Evolutionary conservation across 2,113 vertebrate genomes (phyloP).

Genomic region (Prunella fulvescens): DNA sequence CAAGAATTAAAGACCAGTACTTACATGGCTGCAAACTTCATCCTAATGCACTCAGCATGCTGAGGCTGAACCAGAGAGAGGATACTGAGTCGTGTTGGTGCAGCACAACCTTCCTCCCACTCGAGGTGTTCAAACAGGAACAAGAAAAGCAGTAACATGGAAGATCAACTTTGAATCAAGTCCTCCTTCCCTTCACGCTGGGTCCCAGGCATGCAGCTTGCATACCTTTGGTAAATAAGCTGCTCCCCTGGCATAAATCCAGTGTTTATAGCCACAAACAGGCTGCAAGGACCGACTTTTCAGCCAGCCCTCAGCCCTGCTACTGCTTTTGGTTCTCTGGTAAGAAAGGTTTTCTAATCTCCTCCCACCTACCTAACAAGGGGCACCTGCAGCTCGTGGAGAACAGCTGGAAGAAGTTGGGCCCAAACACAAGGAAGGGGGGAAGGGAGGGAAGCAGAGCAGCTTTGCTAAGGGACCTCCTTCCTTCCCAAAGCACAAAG

Average conservation of each 20-base stretch:
- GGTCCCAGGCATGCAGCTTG: accelerated
- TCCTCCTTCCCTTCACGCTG: not conserved
- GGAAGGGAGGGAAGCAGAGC: not conserved
- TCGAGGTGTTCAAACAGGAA: accelerated
- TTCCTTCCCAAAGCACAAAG: not conserved
- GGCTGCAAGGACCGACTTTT: not conserved
- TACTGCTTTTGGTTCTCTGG: not conserved
- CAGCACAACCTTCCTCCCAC: not conserved
- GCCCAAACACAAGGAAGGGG: not conserved
- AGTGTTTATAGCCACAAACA: accelerated
- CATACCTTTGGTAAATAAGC: accelerated
- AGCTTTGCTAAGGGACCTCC: not conserved
- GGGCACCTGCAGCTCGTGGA: not conserved
- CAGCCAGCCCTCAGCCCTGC: not conserved
- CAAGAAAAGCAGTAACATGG: not conserved
- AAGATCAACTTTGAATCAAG: not conserved
- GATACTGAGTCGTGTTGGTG: accelerated
- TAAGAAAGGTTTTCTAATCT: not conserved
- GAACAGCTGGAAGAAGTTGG: not conserved
- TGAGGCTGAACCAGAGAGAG: not conserved
- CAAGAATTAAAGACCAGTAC: not conserved
- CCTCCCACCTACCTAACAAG: not conserved
- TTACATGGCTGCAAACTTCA: not conserved
- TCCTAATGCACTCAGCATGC: accelerated
- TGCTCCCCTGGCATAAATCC: too few relatives aligned